Base-by-base conservation (phyloP, 2,113 vertebrate species). In the Cavia aperea region DNA sequence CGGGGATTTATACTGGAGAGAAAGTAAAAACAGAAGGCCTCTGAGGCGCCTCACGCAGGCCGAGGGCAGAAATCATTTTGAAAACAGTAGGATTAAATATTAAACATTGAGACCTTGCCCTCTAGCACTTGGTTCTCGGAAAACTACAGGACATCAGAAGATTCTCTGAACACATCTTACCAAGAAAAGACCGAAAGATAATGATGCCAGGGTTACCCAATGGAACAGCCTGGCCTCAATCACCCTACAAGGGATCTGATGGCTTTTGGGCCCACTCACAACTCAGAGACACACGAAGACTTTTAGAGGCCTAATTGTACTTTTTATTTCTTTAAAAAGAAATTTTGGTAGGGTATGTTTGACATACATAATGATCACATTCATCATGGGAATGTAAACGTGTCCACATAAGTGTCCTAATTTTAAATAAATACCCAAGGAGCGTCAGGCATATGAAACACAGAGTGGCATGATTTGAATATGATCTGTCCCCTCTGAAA, bases 41-140 rank as follows among this genome's bases (percentile, higher is more conserved):
- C 77, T 43, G 24, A n/a, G 81, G 54, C 46, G 14, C 88, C 51
- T 68, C 7, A 39, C 68, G 63, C n/a, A 88, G 84, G 56, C 31
- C n/a, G 79, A 88, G 13, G 31, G 46, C 26, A 86, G 7, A 23
- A 46, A 82, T n/a, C 5, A 81, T 73, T 90, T 60, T 56, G 79
- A 78, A 91, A 94, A 81, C 23, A 88, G 13, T 43, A 90, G 16
- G 5, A 88, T 58, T 78, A 91, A 94, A 77, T 82, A 81, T 7
- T 85, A 92, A 92, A 84, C 66, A 88, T 18, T 68, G 31, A 96
- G 75, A 75, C 51, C 26, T 12, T 51, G 21, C 2, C 5, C 58
- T 70, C 24, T 29, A 73, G 66, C 29, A 58, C 43, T 75, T 81
- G 65, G 51, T 85, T 92, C 78, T 36, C 60, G 88, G 60, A 94